Conservation (phyloP, 2,888 invertebrate genomes). For the Osedax frankpressi region DNA sequence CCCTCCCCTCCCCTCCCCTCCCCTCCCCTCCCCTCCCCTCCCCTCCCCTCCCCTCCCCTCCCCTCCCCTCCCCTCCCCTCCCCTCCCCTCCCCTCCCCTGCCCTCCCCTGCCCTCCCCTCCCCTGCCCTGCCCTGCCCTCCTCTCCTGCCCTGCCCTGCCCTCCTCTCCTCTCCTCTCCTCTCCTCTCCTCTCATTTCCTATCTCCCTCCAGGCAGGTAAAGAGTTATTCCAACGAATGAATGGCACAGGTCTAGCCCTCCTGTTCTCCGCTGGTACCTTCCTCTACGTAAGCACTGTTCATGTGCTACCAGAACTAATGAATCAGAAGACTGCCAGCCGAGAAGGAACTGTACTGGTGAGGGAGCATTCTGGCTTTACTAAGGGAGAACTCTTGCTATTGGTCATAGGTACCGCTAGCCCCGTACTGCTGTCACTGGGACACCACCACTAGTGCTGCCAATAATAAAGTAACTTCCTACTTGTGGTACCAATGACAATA, state of each 20-base stretch:
- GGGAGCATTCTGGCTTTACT: slow-evolving; percentile 51
- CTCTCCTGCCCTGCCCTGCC: no score
- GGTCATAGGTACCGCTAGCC: slow-evolving; percentile 73
- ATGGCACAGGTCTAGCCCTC: slow-evolving; percentile 93
- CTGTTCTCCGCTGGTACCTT: slow-evolving; percentile 97
- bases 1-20: no score
- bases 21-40: no score
- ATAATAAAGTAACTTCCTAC: no score
- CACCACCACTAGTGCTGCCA: slow-evolving; percentile 56
- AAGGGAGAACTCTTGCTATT: slow-evolving; percentile 68
- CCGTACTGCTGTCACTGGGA: slow-evolving; percentile 75
- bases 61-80: no score
- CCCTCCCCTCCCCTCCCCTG: no score
- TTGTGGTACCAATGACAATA: no score
- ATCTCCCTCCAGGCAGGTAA: slow-evolving; percentile 75
- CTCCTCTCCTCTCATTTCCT: no score
- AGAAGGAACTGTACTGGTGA: slow-evolving; percentile 37
- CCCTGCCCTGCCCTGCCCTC: no score
- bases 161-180: slow-evolving; percentile 23
- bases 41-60: no score
- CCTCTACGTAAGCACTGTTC: slow-evolving; percentile 93
- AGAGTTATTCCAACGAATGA: slow-evolving; percentile 71
- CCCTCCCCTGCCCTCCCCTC: no score
- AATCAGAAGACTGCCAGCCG: slow-evolving; percentile 31
- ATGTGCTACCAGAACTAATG: slow-evolving; percentile 81